Conservation (phyloP, 2,797 vertebrate genomes). For the Poecile montanus region DNA sequence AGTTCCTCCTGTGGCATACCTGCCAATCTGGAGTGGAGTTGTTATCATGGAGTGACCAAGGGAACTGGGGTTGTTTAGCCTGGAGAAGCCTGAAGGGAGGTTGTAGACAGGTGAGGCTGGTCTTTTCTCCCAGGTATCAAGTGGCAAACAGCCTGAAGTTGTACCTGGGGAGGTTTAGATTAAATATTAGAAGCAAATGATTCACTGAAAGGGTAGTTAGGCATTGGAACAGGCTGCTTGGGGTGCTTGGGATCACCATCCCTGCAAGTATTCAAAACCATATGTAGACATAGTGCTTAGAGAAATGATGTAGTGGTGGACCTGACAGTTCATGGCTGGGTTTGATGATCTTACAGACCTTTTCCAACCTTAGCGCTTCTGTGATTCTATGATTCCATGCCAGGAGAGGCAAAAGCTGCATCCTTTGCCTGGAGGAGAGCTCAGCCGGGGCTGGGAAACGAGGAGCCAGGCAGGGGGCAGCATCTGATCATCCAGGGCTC, state of each 20-base stretch:
- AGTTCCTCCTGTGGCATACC: neutral
- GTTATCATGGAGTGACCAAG: neutral
- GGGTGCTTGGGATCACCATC: neutral
- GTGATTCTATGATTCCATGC: rapidly evolving
- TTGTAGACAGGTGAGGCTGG: neutral
- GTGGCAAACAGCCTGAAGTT: neutral
- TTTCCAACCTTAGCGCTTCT: neutral
- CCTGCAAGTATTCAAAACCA: too few species aligned
- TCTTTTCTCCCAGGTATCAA: neutral
- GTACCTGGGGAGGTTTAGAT: neutral
- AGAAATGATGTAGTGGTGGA: neutral
- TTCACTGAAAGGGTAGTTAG: neutral
- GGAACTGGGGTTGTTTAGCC: neutral
- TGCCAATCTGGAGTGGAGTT: neutral
- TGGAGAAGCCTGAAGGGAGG: neutral
- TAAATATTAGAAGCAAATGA: neutral
- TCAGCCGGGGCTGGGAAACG: neutral
- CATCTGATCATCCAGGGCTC: neutral
- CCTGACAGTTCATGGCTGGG: neutral
- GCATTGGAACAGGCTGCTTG: neutral
- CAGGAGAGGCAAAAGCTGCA: neutral
- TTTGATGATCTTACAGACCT: too few species aligned
- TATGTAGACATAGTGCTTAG: neutral
- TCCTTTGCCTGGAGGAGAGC: neutral
- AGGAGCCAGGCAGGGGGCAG: conserved; percentile 44